A percentile compares a stretch with the other conserved stretches of the same genome.
Evolutionary conservation across 2,797 vertebrate species (phyloP).

Genomic region (Buphagus erythrorhynchus): DNA sequence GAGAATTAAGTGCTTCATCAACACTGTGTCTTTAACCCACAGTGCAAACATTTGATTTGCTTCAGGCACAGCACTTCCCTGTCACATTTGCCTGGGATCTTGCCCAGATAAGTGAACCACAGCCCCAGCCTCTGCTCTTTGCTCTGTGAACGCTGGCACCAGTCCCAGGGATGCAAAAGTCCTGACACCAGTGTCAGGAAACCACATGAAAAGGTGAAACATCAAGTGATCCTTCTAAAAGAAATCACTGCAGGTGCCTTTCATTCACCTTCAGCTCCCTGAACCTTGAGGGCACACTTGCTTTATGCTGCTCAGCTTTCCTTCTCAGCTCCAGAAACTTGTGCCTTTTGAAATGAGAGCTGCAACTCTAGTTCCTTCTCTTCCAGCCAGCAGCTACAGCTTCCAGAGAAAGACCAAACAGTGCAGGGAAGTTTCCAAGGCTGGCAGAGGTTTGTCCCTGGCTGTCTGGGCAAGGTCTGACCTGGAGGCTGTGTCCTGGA

Average conservation of each 20-base stretch:
- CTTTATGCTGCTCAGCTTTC: slow-evolving; percentile 28
- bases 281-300: slow-evolving; percentile 8
- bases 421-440: background rate
- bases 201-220: background rate
- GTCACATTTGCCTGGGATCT: background rate
- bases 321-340: background rate
- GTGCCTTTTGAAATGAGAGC: background rate
- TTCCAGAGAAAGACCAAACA: background rate
- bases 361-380: background rate
- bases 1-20: background rate
- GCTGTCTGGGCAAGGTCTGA: background rate
- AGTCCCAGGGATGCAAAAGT: background rate
- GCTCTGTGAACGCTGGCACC: background rate
- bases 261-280: slow-evolving; percentile 38
- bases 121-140: background rate
- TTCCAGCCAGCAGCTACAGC: background rate
- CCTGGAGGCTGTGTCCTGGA: background rate
- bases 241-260: slow-evolving; percentile 13
- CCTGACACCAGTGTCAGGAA: background rate
- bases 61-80: slow-evolving; percentile 5
- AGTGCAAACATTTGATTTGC: background rate
- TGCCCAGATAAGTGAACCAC: background rate
- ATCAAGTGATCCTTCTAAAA: slow-evolving; percentile 32
- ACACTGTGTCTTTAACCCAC: background rate
- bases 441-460: background rate